Percentiles rank a stretch among this genome's conserved stretches.
Evolutionary conservation across 2,888 invertebrate species (phyloP).

Genomic region (Iphiclides podalirius): DNA sequence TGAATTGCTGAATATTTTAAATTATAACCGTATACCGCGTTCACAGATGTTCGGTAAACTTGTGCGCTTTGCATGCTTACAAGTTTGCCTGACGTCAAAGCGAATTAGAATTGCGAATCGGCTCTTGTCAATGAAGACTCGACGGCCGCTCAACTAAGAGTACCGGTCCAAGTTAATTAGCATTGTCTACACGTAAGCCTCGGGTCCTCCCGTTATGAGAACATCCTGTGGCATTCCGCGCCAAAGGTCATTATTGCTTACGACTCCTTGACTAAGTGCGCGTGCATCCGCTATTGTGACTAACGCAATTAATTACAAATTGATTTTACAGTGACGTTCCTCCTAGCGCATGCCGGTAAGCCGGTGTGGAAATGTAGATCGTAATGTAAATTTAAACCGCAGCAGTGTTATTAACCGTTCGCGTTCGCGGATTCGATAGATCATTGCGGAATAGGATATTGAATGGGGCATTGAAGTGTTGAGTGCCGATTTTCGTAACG

Average conservation of each 20-base stretch:
- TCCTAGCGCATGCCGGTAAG: slow-evolving; percentile 14
- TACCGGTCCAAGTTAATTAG: slow-evolving; percentile 29
- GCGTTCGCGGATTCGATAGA: too few species aligned
- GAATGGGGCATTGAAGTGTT: slow-evolving; percentile 5
- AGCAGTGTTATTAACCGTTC: too few species aligned
- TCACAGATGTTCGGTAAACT: slow-evolving; percentile 3
- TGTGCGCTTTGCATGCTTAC: slow-evolving; percentile 4
- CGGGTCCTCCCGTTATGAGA: slow-evolving; percentile 36
- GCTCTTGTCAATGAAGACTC: slow-evolving; percentile 28
- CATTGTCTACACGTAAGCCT: slow-evolving; percentile 32
- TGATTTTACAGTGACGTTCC: slow-evolving; percentile 6
- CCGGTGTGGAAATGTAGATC: slow-evolving; percentile 15
- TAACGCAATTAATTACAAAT: slow-evolving; percentile 12
- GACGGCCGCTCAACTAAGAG: slow-evolving; percentile 33
- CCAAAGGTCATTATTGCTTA: slow-evolving; percentile 22
- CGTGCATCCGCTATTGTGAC: slow-evolving; percentile 9
- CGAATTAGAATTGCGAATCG: slow-evolving; percentile 26
- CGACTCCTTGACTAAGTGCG: slow-evolving; percentile 13
- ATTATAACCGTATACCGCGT: neutral
- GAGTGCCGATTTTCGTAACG: slow-evolving; percentile 10
- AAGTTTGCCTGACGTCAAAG: slow-evolving; percentile 23
- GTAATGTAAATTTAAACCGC: slow-evolving; percentile 16
- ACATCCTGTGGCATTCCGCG: slow-evolving; percentile 25
- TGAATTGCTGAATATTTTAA: neutral
- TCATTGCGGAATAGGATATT: slow-evolving; percentile 11